Evolutionary conservation across 2,797 vertebrate genomes (phyloP), one percentile per base, ranked within the genome.

Genomic region (Chelon labrosus): DNA sequence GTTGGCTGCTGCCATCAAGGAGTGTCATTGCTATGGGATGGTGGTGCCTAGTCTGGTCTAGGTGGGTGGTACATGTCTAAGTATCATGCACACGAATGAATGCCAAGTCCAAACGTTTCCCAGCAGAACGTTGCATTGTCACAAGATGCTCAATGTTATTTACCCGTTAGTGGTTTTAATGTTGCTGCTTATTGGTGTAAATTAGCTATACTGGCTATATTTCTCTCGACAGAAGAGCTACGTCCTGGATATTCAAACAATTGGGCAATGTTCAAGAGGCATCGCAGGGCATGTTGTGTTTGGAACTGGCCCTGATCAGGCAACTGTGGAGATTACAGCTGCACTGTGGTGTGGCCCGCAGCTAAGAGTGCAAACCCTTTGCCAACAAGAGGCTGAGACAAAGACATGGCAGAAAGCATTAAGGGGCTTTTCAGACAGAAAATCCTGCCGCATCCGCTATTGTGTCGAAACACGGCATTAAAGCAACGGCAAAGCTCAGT

Each of bases 291-390:
- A 1, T 58, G 44, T 77, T 65, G 52, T 50, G 68, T 69, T 84
- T 84, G 70, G 82, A 81, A 51, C 7, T 16, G 46, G 51, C 82
- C 79, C 73, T 82, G 79, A 88, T 77, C 66, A 64, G 76, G 65
- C 63, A 22, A 83, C 83, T 84, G 77, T 73, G 75, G 75, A 77
- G 84, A 82, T 89, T 85, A 87, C 5, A 52, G 69, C 77, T 75
- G 59, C 60, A 67, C 44, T 60, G 75, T 35, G 77, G 60, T 56
- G 77, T 17, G 70, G 84, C 71, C 82, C 35, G 59, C 37, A 64
- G 87, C 80, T 75, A 64, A 69, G 63, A 79, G 73, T 31, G 52
- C 25, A 7, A 78, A 64, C 62, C 49, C 46, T 71, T 73, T 79
- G 87, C 82, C 83, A 88, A 85, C 61, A 41, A 80, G 70, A 35